These are phyloP conservation scores for Strix uralensis DNA, from an alignment of 2,113 vertebrate genomes.

Conservation along the genomic window DNA sequence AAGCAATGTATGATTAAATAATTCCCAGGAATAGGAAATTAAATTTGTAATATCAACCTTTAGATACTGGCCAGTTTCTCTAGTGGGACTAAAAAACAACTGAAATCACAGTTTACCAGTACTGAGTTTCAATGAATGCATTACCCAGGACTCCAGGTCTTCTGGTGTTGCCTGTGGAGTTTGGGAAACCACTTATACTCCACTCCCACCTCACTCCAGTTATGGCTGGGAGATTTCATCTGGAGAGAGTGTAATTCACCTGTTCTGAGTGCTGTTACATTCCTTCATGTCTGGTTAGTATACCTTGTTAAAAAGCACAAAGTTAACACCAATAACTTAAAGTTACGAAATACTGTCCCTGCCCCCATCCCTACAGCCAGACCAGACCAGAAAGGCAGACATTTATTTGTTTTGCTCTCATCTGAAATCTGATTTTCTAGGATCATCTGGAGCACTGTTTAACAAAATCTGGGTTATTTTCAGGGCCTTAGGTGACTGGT, in stretches of 20 bases:
- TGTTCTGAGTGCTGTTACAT: background rate
- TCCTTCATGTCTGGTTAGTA: background rate
- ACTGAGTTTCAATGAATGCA: background rate
- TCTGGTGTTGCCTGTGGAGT: background rate
- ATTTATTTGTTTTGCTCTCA: background rate
- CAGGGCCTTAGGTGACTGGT: background rate
- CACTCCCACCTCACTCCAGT: background rate
- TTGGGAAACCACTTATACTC: background rate
- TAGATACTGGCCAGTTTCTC: background rate
- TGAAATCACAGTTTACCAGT: background rate
- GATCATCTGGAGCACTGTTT: background rate
- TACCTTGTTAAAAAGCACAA: background rate
- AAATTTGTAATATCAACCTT: background rate
- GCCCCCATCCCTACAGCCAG: background rate
- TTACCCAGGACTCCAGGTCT: background rate
- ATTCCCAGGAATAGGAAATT: background rate
- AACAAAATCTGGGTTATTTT: background rate
- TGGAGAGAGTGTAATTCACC: background rate
- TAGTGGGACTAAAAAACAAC: background rate
- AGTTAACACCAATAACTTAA: background rate
- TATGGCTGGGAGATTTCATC: background rate
- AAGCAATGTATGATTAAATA: background rate
- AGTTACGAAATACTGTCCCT: background rate
- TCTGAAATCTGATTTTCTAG: background rate
- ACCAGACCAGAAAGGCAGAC: background rate